Percentiles rank a stretch among this genome's conserved stretches.
phyloP scores from a whole-genome alignment of 2,113 vertebrate species.

The Gila orcuttii region DNA sequence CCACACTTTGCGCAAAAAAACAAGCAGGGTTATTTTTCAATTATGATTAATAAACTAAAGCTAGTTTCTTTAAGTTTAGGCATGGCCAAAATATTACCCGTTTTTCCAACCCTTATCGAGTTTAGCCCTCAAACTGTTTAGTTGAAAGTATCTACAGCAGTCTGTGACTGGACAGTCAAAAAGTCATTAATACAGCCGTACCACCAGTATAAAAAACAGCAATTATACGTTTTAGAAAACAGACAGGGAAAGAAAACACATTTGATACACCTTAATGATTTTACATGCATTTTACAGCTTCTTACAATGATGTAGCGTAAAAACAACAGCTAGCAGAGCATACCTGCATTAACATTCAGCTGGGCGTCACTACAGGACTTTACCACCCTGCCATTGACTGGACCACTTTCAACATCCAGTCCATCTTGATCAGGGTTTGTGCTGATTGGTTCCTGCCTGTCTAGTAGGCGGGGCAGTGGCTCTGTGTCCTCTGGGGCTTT shows the following conservation, averaged over 20 bases:
- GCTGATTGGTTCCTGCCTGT: conserved; percentile 70
- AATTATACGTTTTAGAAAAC: neutral
- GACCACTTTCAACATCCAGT: conserved; percentile 65
- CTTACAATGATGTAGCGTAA: neutral
- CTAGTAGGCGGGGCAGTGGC: conserved; percentile 70
- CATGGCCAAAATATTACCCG: too few relatives aligned
- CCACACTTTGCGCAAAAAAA: too few relatives aligned
- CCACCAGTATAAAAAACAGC: neutral
- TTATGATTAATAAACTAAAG: too few relatives aligned
- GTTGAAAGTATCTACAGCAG: neutral
- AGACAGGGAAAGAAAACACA: neutral
- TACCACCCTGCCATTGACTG: conserved; percentile 80
- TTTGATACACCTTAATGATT: neutral
- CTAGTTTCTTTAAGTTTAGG: too few relatives aligned
- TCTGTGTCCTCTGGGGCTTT: conserved; percentile 74
- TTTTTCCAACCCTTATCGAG: too few relatives aligned
- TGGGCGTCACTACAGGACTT: conserved; percentile 88
- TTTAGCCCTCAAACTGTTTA: too few relatives aligned
- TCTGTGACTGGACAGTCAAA: neutral
- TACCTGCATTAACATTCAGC: conserved; percentile 85
- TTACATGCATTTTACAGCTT: neutral
- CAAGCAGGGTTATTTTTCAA: too few relatives aligned
- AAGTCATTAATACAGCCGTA: neutral
- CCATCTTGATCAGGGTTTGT: conserved; percentile 72
- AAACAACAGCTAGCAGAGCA: conserved; percentile 29